A percentile compares a stretch with the other conserved stretches of the same genome.
These are phyloP conservation scores for Hyla sarda DNA, from an alignment of 2,113 vertebrate genomes.

Conservation along the genomic window DNA sequence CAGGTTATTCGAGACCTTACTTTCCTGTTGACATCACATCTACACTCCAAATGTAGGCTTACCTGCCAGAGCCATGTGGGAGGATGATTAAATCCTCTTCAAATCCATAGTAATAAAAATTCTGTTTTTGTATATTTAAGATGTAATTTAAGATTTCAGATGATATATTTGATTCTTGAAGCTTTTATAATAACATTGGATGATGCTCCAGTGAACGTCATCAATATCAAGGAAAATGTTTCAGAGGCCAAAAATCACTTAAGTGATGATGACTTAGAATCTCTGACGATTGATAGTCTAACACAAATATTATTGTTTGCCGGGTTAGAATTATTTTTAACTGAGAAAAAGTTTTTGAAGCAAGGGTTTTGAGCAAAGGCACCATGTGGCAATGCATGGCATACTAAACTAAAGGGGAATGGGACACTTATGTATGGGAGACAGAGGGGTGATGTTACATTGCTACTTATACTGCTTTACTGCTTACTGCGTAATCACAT, in stretches of 20 bases:
- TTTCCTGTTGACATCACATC: conserved; percentile 6
- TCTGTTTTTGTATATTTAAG: conserved; percentile 17
- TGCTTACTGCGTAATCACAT: too few species aligned
- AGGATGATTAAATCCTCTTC: background rate
- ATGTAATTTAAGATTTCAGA: conserved; percentile 3
- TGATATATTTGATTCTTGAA: conserved; percentile 17
- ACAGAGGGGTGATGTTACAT: too few species aligned
- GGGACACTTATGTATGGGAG: too few species aligned
- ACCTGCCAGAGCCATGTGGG: background rate
- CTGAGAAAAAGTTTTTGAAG: background rate
- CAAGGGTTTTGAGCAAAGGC: background rate
- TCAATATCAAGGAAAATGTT: conserved; percentile 15
- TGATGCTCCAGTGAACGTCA: background rate
- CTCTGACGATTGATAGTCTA: conserved; percentile 1
- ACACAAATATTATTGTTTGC: conserved; percentile 13
- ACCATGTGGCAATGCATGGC: background rate
- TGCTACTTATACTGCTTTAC: too few species aligned
- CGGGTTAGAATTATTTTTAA: background rate
- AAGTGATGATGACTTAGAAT: background rate
- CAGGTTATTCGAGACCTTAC: background rate
- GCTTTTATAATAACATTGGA: background rate
- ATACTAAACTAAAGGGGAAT: background rate
- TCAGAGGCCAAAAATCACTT: conserved; percentile 8
- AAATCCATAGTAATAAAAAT: conserved; percentile 4
- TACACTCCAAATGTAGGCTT: background rate